phyloP scores from a whole-genome alignment of 1,140 invertebrate genomes.

The Lasioglossum albipes region DNA sequence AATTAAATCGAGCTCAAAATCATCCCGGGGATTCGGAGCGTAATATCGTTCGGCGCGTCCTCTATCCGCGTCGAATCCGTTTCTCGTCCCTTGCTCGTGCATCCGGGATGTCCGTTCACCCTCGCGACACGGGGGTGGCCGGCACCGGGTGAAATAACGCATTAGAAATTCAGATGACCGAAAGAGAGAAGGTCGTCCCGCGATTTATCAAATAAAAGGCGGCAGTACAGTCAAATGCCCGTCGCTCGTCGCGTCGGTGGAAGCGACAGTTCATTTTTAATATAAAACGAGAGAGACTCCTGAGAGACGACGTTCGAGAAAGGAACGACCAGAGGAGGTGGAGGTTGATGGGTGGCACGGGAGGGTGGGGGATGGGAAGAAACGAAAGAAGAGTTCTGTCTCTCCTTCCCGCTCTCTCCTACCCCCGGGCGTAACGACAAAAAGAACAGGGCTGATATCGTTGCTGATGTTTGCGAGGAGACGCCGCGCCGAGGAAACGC shows the following conservation, averaged over 20 bases:
- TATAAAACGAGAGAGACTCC: conserved; percentile 65
- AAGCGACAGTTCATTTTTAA: conserved; percentile 78
- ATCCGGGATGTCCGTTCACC: conserved; percentile 51
- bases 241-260: conserved; percentile 72
- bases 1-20: neutral
- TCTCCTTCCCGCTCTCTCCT: no score
- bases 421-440: conserved; percentile 59
- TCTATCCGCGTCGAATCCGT: neutral
- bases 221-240: conserved; percentile 76
- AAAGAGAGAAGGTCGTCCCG: conserved; percentile 66
- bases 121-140: conserved; percentile 54
- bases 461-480: conserved; percentile 27
- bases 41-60: neutral
- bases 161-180: conserved; percentile 79
- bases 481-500: conserved; percentile 37
- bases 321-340: neutral
- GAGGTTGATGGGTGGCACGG: neutral
- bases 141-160: conserved; percentile 69
- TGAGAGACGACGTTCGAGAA: conserved; percentile 30
- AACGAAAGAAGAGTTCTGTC: conserved; percentile 18
- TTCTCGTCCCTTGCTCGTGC: conserved; percentile 43
- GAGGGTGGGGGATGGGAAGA: neutral
- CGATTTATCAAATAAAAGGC: conserved; percentile 78
- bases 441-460: conserved; percentile 63
- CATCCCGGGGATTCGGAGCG: neutral